These are phyloP conservation scores for Potorous gilbertii DNA, from an alignment of 2,797 vertebrate genomes.

Conservation along the genomic window DNA sequence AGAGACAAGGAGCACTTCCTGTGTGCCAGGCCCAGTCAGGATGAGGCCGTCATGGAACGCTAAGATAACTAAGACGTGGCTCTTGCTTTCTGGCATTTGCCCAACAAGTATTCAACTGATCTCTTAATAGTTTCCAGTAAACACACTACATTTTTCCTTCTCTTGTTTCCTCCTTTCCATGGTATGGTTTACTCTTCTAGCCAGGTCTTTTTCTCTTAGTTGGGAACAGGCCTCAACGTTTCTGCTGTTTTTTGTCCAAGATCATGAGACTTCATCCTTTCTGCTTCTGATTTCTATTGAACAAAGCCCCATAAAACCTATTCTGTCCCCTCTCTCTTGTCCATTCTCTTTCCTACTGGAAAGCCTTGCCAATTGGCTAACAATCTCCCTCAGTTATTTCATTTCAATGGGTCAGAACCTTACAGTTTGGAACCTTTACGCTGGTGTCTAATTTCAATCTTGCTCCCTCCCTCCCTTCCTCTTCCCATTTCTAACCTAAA, in stretches of 20 bases:
- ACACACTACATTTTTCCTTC: not conserved
- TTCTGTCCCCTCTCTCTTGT: not conserved
- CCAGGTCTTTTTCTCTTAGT: not conserved
- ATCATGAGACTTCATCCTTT: not conserved
- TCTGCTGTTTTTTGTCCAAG: not conserved
- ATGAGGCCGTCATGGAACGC: not conserved
- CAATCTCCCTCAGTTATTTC: conserved; percentile 48
- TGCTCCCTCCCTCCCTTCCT: not conserved
- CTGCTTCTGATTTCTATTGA: not conserved
- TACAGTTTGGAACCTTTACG: not conserved
- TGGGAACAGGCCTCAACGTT: not conserved
- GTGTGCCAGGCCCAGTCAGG: not conserved
- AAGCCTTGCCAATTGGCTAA: not conserved
- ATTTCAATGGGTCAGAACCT: not conserved
- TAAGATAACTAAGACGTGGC: not conserved
- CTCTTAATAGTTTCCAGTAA: no score
- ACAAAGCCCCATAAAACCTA: not conserved
- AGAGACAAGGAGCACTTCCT: not conserved
- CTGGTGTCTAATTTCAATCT: not conserved
- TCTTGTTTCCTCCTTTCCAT: not conserved
- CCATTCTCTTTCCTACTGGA: not conserved
- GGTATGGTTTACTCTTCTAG: not conserved
- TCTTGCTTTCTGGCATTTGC: not conserved
- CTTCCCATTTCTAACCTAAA: not conserved
- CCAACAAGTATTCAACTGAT: not conserved